phyloP scores from a whole-genome alignment of 2,797 vertebrate species.

The Epinephelus awoara region DNA sequence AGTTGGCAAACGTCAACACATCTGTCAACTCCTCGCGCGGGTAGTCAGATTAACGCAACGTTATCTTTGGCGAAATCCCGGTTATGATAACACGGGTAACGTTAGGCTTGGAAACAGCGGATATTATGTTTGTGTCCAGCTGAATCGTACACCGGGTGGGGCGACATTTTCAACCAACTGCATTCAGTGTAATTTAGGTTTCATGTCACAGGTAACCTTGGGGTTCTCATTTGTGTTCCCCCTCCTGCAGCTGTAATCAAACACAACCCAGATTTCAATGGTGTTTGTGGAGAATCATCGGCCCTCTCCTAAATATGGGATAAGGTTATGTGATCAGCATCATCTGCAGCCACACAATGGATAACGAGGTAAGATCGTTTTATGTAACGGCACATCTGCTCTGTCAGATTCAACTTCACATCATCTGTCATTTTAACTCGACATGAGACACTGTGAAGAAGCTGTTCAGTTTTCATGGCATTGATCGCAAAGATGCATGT shows the following conservation, averaged over 20 bases:
- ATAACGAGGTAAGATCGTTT: conserved; percentile 66
- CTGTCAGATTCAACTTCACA: conserved; percentile 21
- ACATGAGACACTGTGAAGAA: not conserved
- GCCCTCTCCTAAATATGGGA: conserved; percentile 32
- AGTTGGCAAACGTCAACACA: not conserved
- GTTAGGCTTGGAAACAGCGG: not conserved
- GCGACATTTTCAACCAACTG: conserved; percentile 26
- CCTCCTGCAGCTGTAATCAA: conserved; percentile 39
- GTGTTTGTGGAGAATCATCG: conserved; percentile 7
- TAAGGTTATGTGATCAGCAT: conserved; percentile 47
- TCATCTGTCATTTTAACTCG: conserved; percentile 31
- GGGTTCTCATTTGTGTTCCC: conserved; percentile 27
- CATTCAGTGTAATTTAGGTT: conserved; percentile 19
- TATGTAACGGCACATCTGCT: conserved; percentile 9
- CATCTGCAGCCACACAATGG: conserved; percentile 66
- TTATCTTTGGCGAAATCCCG: not conserved
- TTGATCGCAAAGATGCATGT: conserved; percentile 17
- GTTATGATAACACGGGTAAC: not conserved
- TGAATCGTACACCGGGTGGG: conserved; percentile 26
- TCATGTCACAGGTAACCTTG: conserved; percentile 55
- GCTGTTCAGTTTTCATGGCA: not conserved
- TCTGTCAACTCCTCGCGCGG: conserved; percentile 1
- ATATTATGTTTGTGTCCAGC: not conserved
- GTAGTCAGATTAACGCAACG: not conserved
- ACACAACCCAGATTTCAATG: conserved; percentile 24